Base-by-base conservation (phyloP, 2,888 invertebrate species). In the Dendrolimus houi region DNA sequence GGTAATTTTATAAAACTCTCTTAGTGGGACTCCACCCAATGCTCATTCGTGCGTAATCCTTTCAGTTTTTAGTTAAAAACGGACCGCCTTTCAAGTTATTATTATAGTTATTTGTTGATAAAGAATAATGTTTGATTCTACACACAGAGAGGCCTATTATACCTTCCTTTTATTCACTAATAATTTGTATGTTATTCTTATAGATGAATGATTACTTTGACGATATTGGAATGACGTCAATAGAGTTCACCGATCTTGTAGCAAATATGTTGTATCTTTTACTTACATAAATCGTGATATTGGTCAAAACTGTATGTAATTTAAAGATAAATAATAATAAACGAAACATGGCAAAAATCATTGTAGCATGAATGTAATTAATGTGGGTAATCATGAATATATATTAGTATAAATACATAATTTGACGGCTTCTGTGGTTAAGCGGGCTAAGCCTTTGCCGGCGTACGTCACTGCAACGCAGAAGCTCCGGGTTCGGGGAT, bases 31-130 rank as follows among this genome's bases (percentile, higher is more conserved):
- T 66, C 52, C 52, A 68, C 71, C 65, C 9, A 41, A 47, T 40
- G 61, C 57, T 63, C 71, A 76, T 63, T 69, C 73, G 66, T 61
- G 70, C 75, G 75, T 75, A 74, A 79, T 78, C 74, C 77, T 74
- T 80, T 75, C 72, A 75, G 77, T 81, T 81, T 83, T 80, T 76
- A 81, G 68, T 74, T 75, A 72, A 84, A 75, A 71, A 72, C 74
- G 72, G 69, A 66, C 66, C 68, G 66, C 64, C 74, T 71, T 75
- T 72, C 67, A 68, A 69, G 68, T 71, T 76, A 71, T 73, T 74
- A 75, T 70, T 74, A 72, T 64, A 62, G 58, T 59, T 63, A 64
- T 70, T 77, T 77, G 73, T 76, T 66, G 69, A 62, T 71, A 67
- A 67, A 70, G 67, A 70, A 71, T 74, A 78, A 81, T 75, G 71